Base-by-base conservation (phyloP, 1,140 invertebrate species). In the Drosophila nikananu region DNA sequence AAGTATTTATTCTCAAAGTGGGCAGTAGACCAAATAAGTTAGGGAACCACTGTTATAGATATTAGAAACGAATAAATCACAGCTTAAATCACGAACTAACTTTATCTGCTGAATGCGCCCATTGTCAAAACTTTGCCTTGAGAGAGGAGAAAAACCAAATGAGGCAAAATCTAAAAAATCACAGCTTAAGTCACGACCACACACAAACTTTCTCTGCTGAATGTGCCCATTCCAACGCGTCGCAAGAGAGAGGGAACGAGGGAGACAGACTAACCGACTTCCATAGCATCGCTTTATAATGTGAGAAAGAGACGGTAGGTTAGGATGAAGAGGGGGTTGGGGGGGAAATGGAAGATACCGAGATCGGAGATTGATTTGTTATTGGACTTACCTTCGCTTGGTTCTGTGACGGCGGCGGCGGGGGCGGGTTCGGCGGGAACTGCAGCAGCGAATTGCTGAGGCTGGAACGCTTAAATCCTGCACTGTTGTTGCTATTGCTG, bases 401-500 rank as follows among this genome's bases (percentile, higher is more conserved):
- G 62, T 80, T 83, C 25, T 70, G 86, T 9, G 67, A 58, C 8
- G 81, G 66, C 35, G 77, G 66, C 30, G 77, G 83, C 1, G 83
- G 63, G 2, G 68, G 66, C 41, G 83, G 63, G 4, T 74, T 70
- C 37, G 78, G 54, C 27, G 77, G 77, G 54, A 68, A 80, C 63
- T 80, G 78, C 17, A 75, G 48, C 58, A 80, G 46, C n/a, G 86
- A 89, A 12, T 89, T 90, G 51, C 77, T 81, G 23, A 89, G 52
- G 30, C 84, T 89, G 61, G 84, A 65, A 54, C 86, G 86, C 27
- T 89, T 84, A 23, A 80, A 86, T n/a, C 48, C 70, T 41, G 65
- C 66, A 64, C 77, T 83, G 72, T 86, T 87, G 46, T 65, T 65
- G 44, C 75, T 70, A 21, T 81, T 83, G 64, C 72, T 82, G 37